Evolutionary conservation across 1,140 invertebrate species (phyloP).

Genomic region (Drosophila sp.): DNA sequence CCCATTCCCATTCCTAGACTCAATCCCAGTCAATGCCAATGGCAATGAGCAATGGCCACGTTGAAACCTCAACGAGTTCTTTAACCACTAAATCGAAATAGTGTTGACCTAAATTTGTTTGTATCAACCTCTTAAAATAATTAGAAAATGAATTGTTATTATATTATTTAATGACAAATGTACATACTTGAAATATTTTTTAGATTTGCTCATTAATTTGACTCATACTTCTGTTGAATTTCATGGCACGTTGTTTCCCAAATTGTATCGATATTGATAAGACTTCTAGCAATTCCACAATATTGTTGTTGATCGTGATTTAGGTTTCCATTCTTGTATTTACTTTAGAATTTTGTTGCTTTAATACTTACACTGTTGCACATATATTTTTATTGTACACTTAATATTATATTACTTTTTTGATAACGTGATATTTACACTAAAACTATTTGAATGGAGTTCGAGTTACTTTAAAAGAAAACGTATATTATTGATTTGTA

Average conservation of each 20-base stretch:
- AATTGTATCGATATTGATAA: constrained; percentile 12
- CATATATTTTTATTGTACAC: too few species aligned
- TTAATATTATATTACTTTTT: too few species aligned
- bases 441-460: too few species aligned
- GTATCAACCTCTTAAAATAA: constrained; percentile 16
- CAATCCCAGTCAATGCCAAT: too few species aligned
- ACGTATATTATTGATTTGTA: too few species aligned
- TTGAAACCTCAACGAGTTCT: neutral
- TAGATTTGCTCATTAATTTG: constrained; percentile 7
- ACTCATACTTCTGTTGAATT: constrained; percentile 19
- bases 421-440: too few species aligned
- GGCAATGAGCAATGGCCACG: too few species aligned
- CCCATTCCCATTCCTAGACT: neutral
- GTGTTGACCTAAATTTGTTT: neutral
- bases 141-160: constrained; percentile 11
- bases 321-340: neutral
- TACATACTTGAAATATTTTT: constrained; percentile 17
- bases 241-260: constrained; percentile 7
- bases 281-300: neutral
- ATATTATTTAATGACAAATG: neutral
- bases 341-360: neutral
- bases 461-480: too few species aligned
- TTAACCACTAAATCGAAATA: neutral
- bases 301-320: neutral
- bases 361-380: neutral